Evolutionary conservation across 2,888 invertebrate species (phyloP).

Genomic region (Trachelus stipa): DNA sequence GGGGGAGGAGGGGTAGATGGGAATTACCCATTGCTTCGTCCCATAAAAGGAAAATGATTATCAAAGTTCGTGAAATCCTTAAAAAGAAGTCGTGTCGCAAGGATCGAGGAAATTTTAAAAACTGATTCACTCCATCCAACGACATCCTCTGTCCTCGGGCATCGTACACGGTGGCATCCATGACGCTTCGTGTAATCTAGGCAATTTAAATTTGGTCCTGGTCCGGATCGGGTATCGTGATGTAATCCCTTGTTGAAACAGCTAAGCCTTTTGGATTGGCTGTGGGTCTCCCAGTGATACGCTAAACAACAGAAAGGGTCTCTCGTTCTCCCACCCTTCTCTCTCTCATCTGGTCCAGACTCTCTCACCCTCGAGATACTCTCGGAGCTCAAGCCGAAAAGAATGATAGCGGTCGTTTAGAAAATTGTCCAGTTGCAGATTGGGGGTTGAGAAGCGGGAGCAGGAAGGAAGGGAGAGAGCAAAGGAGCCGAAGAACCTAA

Average conservation of each 20-base stretch:
- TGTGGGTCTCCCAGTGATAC: conserved; percentile 62
- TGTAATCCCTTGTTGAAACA: conserved; percentile 66
- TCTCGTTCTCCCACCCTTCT: conserved; percentile 23
- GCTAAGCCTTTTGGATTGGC: conserved; percentile 64
- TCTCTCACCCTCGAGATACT: conserved; percentile 2
- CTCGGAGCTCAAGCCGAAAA: too few relatives aligned
- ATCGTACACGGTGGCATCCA: too few relatives aligned
- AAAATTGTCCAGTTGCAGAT: not conserved
- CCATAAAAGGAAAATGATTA: too few relatives aligned
- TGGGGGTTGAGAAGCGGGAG: conserved; percentile 10
- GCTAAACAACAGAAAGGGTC: conserved; percentile 40
- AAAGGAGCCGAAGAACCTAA: not conserved
- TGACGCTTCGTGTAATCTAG: conserved; percentile 45
- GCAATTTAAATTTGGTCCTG: conserved; percentile 60
- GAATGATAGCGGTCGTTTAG: too few relatives aligned
- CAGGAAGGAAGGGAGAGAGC: not conserved
- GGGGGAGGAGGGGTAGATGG: too few relatives aligned
- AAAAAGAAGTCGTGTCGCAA: too few relatives aligned
- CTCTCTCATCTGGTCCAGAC: conserved; percentile 5
- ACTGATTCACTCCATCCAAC: too few relatives aligned
- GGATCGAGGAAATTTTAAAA: too few relatives aligned
- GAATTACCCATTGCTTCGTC: too few relatives aligned
- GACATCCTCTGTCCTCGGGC: too few relatives aligned
- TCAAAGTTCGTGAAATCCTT: too few relatives aligned
- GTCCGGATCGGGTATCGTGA: conserved; percentile 25